Evolutionary conservation across 2,797 vertebrate species (phyloP), one percentile per base, ranked within the genome.

Genomic region (Ptychobarbus kaznakovi): DNA sequence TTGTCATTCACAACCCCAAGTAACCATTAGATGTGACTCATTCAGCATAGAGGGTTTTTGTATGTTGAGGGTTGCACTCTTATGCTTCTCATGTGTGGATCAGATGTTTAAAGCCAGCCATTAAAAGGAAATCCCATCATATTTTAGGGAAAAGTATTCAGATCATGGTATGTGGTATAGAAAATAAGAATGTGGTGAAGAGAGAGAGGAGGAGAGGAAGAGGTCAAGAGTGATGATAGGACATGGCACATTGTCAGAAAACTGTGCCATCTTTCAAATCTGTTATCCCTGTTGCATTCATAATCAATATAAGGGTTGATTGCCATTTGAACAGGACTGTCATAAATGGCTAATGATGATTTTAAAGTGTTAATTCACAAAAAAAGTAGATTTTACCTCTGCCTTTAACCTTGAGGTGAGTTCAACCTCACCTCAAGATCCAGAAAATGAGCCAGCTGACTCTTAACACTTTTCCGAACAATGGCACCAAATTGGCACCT

Each of bases 11-110:
- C 32, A 56, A 56, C 49, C 32, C 42, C n/a, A 46, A 73, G 44
- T 28, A 13, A 49, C 25, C 11, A 22, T 40, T 40, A 22, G 3
- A 25, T 53, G 13, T 25, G 35, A 51, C 1, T 56, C 44, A 40
- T 40, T 42, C 15, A 12, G 18, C 46, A 53, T 22, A 40, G 65
- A 70, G 35, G 22, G 13, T 56, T 66, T 61, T 44, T 80, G 25
- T 46, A 49, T 73, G 56, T 25, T 35, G 44, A 42, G 58, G 53
- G 40, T 51, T 46, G 49, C 2, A 35, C 32, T 28, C 78, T 80
- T 75, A 49, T 20, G 53, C 38, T 56, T 65, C 51, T 76, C 77
- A 91, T 91, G 86, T 87, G 82, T 90, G 91, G 89, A 65, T 88
- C 86, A 86, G 49, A 89, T 88, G 74, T 88, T 80, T 88, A 77